A percentile compares a stretch with the other conserved stretches of the same genome.
phyloP scores from a whole-genome alignment of 2,888 invertebrate genomes.

The Dryobota labecula region DNA sequence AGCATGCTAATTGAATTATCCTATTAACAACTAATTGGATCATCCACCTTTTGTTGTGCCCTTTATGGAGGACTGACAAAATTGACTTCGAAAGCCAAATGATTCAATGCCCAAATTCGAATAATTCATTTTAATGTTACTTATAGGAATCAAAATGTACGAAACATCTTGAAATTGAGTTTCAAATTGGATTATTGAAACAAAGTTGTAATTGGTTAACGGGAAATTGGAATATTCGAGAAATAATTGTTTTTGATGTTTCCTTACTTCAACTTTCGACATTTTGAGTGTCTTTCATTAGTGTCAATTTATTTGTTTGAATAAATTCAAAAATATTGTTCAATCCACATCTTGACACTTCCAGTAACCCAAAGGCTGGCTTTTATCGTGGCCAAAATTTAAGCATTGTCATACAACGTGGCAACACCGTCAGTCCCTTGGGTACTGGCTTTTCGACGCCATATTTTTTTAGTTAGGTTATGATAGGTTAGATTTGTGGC shows the following conservation, averaged over 20 bases:
- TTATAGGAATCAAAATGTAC: slow-evolving; percentile 53
- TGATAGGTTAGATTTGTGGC: too few species aligned
- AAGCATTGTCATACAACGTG: background rate
- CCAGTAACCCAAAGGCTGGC: background rate
- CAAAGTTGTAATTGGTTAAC: slow-evolving; percentile 45
- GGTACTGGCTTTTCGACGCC: background rate
- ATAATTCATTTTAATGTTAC: slow-evolving; percentile 55
- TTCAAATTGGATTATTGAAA: slow-evolving; percentile 32
- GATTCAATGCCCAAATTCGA: slow-evolving; percentile 52
- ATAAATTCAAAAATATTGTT: background rate
- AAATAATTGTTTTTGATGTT: slow-evolving; percentile 19
- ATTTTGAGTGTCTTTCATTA: slow-evolving; percentile 4
- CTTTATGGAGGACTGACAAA: slow-evolving; percentile 26
- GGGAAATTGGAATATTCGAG: slow-evolving; percentile 18
- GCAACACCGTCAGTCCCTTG: background rate
- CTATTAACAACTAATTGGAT: slow-evolving; percentile 37
- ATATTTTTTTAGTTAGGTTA: background rate
- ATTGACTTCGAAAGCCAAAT: slow-evolving; percentile 45
- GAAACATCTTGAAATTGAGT: slow-evolving; percentile 50
- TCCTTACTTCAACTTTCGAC: background rate
- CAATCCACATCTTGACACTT: background rate
- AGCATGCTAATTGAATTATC: slow-evolving; percentile 22
- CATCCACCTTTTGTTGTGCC: slow-evolving; percentile 28
- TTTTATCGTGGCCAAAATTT: background rate
- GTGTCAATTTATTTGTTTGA: background rate